Conservation (phyloP, 2,113 vertebrate genomes). For the Hypocryptadius cinnamomeus region DNA sequence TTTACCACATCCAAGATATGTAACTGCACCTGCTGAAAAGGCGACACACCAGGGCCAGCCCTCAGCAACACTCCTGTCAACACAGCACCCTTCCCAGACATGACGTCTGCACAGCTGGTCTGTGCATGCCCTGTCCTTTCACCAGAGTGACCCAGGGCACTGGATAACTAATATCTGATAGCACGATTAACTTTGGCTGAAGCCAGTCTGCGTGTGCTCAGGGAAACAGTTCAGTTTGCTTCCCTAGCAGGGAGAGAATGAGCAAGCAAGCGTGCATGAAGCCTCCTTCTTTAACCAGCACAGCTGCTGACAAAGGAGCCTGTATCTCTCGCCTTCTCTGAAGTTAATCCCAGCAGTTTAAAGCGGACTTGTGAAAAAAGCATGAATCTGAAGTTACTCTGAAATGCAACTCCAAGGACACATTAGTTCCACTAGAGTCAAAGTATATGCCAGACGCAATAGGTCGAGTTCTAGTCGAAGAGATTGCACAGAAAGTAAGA, state of each 20-base stretch:
- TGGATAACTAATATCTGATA: background rate
- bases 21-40: background rate
- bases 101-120: background rate
- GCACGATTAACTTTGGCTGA: background rate
- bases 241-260: background rate
- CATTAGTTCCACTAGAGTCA: constrained; percentile 48
- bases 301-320: constrained; percentile 29
- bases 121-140: background rate
- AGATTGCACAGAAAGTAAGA: constrained; percentile 26
- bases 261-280: background rate
- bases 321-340: constrained; percentile 3
- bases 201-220: background rate
- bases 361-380: constrained; percentile 11
- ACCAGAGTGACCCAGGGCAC: background rate
- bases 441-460: background rate
- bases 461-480: background rate
- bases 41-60: background rate
- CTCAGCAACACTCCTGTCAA: background rate
- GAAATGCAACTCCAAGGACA: constrained; percentile 44
- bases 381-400: constrained; percentile 24
- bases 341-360: constrained; percentile 44
- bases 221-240: background rate
- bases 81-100: background rate
- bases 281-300: background rate
- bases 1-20: background rate